Evolutionary conservation across 1,140 invertebrate genomes (phyloP).

Genomic region (Amphibalanus amphitrite): DNA sequence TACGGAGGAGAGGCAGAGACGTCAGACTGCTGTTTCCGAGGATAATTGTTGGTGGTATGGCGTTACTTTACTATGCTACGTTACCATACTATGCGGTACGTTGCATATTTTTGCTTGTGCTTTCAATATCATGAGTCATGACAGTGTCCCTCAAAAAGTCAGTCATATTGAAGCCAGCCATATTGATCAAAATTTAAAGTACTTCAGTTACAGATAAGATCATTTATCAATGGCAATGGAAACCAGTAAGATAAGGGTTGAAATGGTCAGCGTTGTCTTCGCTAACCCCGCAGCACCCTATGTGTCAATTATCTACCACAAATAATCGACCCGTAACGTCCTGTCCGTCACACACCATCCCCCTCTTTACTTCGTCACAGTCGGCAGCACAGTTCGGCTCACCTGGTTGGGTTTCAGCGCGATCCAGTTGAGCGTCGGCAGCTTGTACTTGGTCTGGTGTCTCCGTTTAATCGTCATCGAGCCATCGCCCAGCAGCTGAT

Average conservation of each 20-base stretch:
- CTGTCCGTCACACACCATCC: background rate
- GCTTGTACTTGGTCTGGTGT: slow-evolving; percentile 91
- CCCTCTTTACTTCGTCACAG: too few species aligned
- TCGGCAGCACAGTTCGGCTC: background rate
- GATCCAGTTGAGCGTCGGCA: slow-evolving; percentile 96
- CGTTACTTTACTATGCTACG: too few species aligned
- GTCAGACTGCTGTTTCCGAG: background rate
- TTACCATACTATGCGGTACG: background rate
- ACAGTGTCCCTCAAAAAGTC: background rate
- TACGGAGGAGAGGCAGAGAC: background rate
- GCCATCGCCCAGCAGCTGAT: slow-evolving; percentile 36
- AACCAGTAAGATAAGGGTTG: too few species aligned
- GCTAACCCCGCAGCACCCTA: too few species aligned
- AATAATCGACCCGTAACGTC: too few species aligned
- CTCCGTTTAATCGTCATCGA: slow-evolving; percentile 90
- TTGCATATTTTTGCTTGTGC: background rate
- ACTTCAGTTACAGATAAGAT: too few species aligned
- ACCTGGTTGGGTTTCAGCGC: slow-evolving; percentile 93
- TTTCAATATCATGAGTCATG: background rate
- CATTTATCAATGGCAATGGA: too few species aligned
- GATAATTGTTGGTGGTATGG: background rate
- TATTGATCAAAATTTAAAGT: too few species aligned
- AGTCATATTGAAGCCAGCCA: too few species aligned
- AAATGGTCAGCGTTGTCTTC: too few species aligned
- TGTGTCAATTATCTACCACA: too few species aligned